These are phyloP conservation scores for Salvelinus alpinus DNA, from an alignment of 2,113 vertebrate genomes.

Conservation along the genomic window DNA sequence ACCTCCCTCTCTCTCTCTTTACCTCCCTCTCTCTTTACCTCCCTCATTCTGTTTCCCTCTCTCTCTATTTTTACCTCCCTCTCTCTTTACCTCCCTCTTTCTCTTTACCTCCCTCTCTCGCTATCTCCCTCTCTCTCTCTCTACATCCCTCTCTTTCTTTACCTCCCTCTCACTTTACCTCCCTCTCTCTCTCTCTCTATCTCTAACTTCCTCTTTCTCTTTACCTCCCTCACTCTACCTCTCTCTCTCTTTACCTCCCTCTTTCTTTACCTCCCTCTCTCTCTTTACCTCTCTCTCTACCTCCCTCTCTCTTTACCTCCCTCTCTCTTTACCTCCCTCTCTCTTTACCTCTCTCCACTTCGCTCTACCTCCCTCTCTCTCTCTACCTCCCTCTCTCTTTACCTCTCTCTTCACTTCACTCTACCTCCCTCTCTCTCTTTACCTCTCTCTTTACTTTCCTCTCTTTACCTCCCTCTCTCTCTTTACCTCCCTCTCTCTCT, in stretches of 20 bases:
- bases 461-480: background rate
- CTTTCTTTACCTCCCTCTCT: background rate
- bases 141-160: slow-evolving; percentile 19
- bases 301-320: slow-evolving; percentile 1
- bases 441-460: slow-evolving; percentile 8
- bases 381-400: background rate
- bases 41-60: too few species aligned
- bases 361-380: too few species aligned
- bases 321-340: background rate
- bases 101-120: too few species aligned
- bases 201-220: background rate
- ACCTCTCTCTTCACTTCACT: too few species aligned
- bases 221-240: background rate
- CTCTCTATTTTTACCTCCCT: background rate
- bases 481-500: too few species aligned
- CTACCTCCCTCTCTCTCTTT: too few species aligned
- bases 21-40: background rate
- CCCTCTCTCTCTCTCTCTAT: background rate
- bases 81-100: background rate
- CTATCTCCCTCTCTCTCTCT: too few species aligned
- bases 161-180: slow-evolving; percentile 11
- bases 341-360: too few species aligned
- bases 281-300: slow-evolving; percentile 12
- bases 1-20: background rate
- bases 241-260: background rate